phyloP scores from a whole-genome alignment of 2,113 vertebrate species.

The Collichthys lucidus region DNA sequence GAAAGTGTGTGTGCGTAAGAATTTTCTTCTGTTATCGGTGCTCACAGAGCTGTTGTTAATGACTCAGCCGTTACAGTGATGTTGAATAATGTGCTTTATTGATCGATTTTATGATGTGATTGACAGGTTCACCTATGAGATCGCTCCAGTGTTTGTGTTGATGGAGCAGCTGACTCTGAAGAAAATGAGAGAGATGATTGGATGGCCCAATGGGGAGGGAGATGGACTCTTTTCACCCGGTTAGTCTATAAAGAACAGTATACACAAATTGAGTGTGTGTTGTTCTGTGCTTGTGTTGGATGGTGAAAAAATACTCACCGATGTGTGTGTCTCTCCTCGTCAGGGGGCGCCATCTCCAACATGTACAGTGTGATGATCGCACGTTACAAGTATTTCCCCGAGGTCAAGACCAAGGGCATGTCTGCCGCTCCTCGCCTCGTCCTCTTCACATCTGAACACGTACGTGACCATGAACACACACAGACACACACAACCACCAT shows the following conservation, averaged over 20 bases:
- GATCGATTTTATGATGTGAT: constrained; percentile 9
- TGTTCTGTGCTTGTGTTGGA: not conserved
- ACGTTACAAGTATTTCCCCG: constrained; percentile 97
- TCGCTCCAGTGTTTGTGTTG: constrained; percentile 98
- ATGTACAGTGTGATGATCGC: constrained; percentile 99
- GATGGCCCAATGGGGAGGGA: constrained; percentile 95
- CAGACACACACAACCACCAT: constrained; percentile 8
- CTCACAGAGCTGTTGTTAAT: not conserved
- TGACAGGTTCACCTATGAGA: constrained; percentile 98
- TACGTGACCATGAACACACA: constrained; percentile 76
- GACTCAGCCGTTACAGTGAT: not conserved
- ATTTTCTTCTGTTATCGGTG: not conserved
- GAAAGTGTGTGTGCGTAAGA: constrained; percentile 21
- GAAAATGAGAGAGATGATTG: constrained; percentile 99
- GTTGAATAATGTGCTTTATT: not conserved
- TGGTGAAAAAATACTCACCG: constrained; percentile 11
- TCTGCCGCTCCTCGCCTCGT: constrained; percentile 94
- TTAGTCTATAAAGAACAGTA: constrained; percentile 40
- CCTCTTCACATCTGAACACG: constrained; percentile 97
- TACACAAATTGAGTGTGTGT: not conserved
- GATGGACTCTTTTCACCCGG: constrained; percentile 98
- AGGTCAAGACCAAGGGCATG: constrained; percentile 99
- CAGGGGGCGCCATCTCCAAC: constrained; percentile 98
- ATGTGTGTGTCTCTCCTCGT: constrained; percentile 48
- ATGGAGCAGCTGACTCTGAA: constrained; percentile 99